Base-by-base conservation (phyloP, 2,888 invertebrate species). In the Platynereis dumerilii region DNA sequence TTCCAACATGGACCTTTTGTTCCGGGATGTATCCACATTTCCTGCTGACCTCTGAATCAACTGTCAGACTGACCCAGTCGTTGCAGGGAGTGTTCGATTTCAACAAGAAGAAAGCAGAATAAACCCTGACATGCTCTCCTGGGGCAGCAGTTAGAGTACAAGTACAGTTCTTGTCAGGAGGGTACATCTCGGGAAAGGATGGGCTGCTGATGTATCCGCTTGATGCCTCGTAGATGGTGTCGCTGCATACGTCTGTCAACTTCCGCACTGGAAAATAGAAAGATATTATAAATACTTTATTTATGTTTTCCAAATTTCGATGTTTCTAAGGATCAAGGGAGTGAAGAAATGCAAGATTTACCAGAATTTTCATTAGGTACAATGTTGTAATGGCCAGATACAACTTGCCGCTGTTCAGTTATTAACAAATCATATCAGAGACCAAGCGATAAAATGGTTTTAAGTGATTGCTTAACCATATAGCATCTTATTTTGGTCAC, bases 171-270 rank as follows among this genome's bases (percentile, higher is more conserved):
- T 63, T 56, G 56, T 68, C 34, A 2, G 68, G 66, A 27, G 70
- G 70, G 60, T 70, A 70, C 64, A 67, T 59, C 34, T 70, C 62
- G 2, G 70, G 70, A 48, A 70, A 70, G 22, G 48, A 29, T 3
- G 70, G 70, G 39, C 58, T 62, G 27, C 62, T 58, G 29, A 66
- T 58, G 53, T 61, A 60, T 5, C 65, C 57, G 26, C 54, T 60
- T 1, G 22, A 34, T 2, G 65, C 42, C 56, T 59, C 55, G 20
- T 60, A 60, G 5, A 60, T 20, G 12, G 52, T 26, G 24, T 65
- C 65, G 15, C 60, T 56, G 48, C 65, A 65, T 15, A 65, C 56
- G 26, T 59, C 55, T 2, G 65, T 65, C 45, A 65, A 27, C 17
- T 56, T 53, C 26, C 26, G 29, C 44, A 29, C 65, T 65, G 34